Evolutionary conservation across 2,888 invertebrate genomes (phyloP).

Genomic region (Lamproptera curius): DNA sequence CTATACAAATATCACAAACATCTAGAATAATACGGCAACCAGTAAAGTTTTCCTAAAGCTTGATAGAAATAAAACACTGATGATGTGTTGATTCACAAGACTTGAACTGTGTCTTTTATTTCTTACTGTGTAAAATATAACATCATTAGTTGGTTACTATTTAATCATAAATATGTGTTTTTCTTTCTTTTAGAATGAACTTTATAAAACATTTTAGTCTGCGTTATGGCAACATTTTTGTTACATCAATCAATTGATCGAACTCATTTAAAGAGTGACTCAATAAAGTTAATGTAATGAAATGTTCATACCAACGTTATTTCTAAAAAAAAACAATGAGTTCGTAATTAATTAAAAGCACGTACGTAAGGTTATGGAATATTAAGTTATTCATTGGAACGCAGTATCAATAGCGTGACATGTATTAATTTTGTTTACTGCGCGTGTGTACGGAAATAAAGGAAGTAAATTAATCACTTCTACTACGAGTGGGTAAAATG

Average conservation of each 20-base stretch:
- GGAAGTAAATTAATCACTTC: slow-evolving; percentile 8
- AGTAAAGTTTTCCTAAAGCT: too few relatives aligned
- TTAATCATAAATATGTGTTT: too few relatives aligned
- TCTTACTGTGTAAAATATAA: too few relatives aligned
- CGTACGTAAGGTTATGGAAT: background rate
- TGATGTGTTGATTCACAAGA: too few relatives aligned
- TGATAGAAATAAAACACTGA: too few relatives aligned
- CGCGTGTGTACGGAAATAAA: slow-evolving; percentile 5
- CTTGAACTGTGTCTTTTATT: too few relatives aligned
- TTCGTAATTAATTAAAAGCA: background rate
- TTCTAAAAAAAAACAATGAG: background rate
- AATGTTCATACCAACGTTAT: background rate
- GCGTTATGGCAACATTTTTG: background rate
- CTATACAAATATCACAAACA: too few relatives aligned
- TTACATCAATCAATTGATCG: background rate
- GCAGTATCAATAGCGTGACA: background rate
- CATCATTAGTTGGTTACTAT: too few relatives aligned
- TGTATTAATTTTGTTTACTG: background rate
- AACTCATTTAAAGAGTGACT: background rate
- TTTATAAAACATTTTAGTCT: background rate
- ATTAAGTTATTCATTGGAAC: background rate
- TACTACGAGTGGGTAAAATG: slow-evolving; percentile 7
- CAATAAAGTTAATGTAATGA: background rate
- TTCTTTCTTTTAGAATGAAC: too few relatives aligned
- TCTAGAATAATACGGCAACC: too few relatives aligned